phyloP scores from a whole-genome alignment of 1,140 invertebrate genomes.

The Notospermus geniculatus region DNA sequence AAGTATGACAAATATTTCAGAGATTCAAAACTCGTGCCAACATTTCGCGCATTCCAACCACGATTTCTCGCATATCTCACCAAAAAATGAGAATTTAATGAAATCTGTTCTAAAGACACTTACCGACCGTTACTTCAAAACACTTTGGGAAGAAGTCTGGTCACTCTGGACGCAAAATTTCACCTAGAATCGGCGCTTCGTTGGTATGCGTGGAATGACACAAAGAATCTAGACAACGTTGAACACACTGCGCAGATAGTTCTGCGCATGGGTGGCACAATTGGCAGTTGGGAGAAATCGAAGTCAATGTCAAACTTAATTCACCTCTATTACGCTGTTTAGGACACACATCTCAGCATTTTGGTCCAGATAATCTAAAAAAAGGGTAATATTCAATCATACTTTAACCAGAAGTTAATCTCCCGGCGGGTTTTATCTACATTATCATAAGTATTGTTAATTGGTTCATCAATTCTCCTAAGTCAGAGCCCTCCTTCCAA shows the following conservation, averaged over 20 bases:
- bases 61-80: conserved; percentile 65
- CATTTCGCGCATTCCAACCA: conserved; percentile 69
- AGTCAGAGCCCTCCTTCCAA: no score
- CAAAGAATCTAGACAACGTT: conserved; percentile 91
- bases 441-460: no score
- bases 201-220: conserved; percentile 91
- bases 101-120: conserved; percentile 16
- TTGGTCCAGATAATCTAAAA: no score
- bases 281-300: no score
- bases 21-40: conserved; percentile 64
- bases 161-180: no score
- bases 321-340: no score
- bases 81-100: conserved; percentile 67
- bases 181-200: conserved; percentile 59
- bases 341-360: no score
- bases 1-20: conserved; percentile 79
- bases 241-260: conserved; percentile 73
- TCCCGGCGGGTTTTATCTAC: no score
- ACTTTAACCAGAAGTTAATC: no score
- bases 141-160: conserved; percentile 6
- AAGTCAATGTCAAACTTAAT: no score
- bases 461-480: no score
- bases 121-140: conserved; percentile 8
- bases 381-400: no score
- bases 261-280: conserved; percentile 67